phyloP scores from a whole-genome alignment of 2,888 invertebrate genomes.

The Hyposoter dolosus region DNA sequence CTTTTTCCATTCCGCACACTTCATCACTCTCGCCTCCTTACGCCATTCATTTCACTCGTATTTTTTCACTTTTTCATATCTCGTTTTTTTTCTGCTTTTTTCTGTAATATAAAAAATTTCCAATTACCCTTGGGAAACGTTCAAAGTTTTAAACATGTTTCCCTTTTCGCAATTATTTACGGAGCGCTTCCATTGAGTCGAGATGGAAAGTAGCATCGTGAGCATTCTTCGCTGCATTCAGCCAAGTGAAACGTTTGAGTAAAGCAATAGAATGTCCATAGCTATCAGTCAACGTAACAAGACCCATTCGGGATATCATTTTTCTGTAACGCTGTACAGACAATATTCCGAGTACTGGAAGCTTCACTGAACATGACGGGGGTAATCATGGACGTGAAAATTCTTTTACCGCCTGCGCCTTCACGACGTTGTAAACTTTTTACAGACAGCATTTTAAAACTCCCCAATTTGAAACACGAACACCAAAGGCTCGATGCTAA shows the following conservation, averaged over 20 bases:
- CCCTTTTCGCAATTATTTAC: slow-evolving; percentile 64
- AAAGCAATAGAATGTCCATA: slow-evolving; percentile 56
- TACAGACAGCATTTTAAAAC: neutral
- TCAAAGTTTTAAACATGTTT: slow-evolving; percentile 17
- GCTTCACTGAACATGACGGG: neutral
- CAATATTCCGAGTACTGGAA: neutral
- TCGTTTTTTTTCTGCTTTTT: slow-evolving; percentile 61
- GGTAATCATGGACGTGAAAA: neutral
- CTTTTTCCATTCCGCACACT: neutral
- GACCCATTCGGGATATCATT: slow-evolving; percentile 42
- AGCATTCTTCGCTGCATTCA: slow-evolving; percentile 10
- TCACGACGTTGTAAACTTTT: neutral
- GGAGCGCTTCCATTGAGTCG: slow-evolving; percentile 63
- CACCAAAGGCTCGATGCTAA: neutral
- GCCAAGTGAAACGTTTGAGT: slow-evolving; percentile 32
- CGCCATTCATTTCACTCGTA: slow-evolving; percentile 9
- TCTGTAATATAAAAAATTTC: slow-evolving; percentile 32
- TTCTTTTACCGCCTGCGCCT: neutral
- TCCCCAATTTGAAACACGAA: neutral
- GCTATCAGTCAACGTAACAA: slow-evolving; percentile 54
- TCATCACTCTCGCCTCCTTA: neutral
- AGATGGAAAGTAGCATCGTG: slow-evolving; percentile 41
- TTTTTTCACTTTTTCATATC: slow-evolving; percentile 27
- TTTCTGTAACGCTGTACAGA: neutral
- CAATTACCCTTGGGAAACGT: slow-evolving; percentile 59